Evolutionary conservation across 2,113 vertebrate species (phyloP).

Genomic region (Poeciliopsis turrubarensis): DNA sequence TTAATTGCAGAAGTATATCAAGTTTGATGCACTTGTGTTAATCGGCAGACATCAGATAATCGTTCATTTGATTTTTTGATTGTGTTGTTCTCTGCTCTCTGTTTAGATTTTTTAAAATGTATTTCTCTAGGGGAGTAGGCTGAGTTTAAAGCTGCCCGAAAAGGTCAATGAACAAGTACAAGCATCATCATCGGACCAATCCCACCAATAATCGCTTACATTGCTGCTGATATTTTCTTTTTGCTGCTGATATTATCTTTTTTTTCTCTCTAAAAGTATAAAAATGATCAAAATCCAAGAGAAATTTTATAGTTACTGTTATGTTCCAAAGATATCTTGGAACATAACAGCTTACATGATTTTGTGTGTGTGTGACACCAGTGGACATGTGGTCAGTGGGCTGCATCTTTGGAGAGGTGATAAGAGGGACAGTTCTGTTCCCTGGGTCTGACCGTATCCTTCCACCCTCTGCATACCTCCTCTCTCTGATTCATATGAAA

Average conservation of each 20-base stretch:
- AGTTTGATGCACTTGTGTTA: not conserved
- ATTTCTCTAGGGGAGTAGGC: not conserved
- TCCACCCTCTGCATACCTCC: slow-evolving; percentile 58
- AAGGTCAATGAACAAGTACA: not conserved
- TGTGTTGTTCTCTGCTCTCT: not conserved
- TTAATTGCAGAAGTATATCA: not conserved
- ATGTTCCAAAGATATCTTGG: not conserved
- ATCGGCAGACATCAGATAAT: not conserved
- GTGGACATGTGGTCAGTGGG: slow-evolving; percentile 99
- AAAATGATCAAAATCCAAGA: not conserved
- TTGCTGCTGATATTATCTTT: not conserved
- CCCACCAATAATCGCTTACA: not conserved
- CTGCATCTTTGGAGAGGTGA: slow-evolving; percentile 99
- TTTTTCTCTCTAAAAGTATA: not conserved
- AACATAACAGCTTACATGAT: slow-evolving; percentile 15
- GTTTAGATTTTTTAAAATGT: not conserved
- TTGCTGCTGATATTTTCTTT: not conserved
- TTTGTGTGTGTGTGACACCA: slow-evolving; percentile 80
- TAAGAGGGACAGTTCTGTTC: slow-evolving; percentile 97
- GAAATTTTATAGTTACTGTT: not conserved
- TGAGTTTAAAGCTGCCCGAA: not conserved
- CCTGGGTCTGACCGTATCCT: slow-evolving; percentile 99
- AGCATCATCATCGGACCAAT: not conserved
- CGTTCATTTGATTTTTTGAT: not conserved
- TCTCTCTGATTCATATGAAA: slow-evolving; percentile 9